Evolutionary conservation across 2,888 invertebrate species (phyloP).

Genomic region (Chirona hameri): DNA sequence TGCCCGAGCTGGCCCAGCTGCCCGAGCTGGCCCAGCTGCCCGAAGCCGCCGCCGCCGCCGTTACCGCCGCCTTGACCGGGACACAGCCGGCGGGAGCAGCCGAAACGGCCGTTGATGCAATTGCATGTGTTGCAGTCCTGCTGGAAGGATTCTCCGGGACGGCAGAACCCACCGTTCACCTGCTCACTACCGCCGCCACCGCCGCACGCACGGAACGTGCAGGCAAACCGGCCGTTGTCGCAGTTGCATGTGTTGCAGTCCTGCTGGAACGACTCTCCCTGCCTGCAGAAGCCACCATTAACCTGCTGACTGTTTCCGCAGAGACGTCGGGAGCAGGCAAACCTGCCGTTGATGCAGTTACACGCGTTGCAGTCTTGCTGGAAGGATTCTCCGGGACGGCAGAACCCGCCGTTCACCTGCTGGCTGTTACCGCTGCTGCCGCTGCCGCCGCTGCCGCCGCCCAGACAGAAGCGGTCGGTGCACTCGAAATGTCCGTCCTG

Average conservation of each 20-base stretch:
- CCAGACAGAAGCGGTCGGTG: neutral
- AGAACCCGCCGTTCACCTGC: conserved; percentile 6
- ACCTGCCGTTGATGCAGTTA: neutral
- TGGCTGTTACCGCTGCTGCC: neutral
- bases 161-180: neutral
- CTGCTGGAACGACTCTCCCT: neutral
- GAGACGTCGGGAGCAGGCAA: neutral
- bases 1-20: too few species aligned
- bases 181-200: neutral
- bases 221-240: neutral
- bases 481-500: neutral
- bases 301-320: neutral
- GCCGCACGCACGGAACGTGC: neutral
- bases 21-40: too few species aligned
- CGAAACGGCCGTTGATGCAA: neutral
- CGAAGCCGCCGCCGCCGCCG: too few species aligned
- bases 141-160: neutral
- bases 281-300: neutral
- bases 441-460: neutral
- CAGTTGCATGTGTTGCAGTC: conserved; percentile 6
- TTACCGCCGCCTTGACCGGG: neutral
- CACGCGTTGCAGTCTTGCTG: conserved; percentile 8
- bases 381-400: neutral
- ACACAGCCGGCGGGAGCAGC: neutral
- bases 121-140: neutral